A percentile compares a stretch with the other conserved stretches of the same genome.
Evolutionary conservation across 2,113 vertebrate genomes (phyloP).

Genomic region (Dolichallabes microphthalmus): DNA sequence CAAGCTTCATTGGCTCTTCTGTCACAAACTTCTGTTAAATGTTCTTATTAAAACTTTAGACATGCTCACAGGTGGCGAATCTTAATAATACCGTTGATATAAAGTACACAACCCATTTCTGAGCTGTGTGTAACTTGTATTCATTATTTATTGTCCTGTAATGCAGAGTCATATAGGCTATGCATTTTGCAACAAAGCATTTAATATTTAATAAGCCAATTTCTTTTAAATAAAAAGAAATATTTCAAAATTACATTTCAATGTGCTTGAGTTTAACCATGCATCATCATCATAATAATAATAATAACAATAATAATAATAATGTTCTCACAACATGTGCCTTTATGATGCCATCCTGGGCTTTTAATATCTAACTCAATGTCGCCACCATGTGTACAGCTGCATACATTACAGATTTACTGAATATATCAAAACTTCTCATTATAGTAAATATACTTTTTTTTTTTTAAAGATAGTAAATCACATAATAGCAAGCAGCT

Average conservation of each 20-base stretch:
- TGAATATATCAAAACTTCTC: background rate
- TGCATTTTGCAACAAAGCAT: background rate
- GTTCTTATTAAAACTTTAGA: background rate
- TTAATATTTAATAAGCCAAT: background rate
- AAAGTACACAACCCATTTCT: background rate
- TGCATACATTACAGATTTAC: slow-evolving; percentile 16
- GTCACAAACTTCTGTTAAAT: background rate
- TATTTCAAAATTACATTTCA: background rate
- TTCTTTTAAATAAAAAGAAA: background rate
- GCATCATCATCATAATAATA: background rate
- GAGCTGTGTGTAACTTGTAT: background rate
- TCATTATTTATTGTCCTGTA: background rate
- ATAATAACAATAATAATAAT: background rate
- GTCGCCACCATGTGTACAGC: slow-evolving; percentile 10
- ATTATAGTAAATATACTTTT: background rate
- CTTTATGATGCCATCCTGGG: background rate
- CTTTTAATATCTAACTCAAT: background rate
- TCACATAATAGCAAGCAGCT: background rate
- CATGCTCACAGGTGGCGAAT: background rate
- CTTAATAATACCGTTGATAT: background rate
- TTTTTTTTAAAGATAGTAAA: background rate
- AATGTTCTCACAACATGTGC: background rate
- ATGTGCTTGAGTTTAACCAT: background rate
- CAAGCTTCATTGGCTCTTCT: background rate
- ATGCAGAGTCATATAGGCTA: background rate